Evolutionary conservation across 2,797 vertebrate genomes (phyloP), one percentile per base, ranked within the genome.

Genomic region (Knipowitschia caucasica): DNA sequence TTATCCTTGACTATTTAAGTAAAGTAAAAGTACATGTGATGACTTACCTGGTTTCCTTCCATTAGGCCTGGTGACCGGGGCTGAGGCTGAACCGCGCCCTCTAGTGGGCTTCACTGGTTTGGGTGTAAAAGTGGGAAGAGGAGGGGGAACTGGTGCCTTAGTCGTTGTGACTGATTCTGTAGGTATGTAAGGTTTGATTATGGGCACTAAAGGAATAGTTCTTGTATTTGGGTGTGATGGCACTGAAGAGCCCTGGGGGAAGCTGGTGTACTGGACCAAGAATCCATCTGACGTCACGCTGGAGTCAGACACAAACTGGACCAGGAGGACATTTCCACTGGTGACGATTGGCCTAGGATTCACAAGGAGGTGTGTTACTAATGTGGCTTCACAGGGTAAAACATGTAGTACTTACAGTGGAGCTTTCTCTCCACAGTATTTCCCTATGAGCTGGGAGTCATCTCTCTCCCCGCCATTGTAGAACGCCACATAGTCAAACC

Each of bases 261-360:
- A 1, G 49, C 78, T 90, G 55, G 62, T 86, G 31, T 95, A 95
- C 17, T 71, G 61, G 14, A 91, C 93, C 0, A 92, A 73, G 75
- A 96, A 96, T 34, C 94, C 94, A 2, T 95, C 94, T 0, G 88
- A 92, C 0, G 92, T 93, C 64, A 95, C 91, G 1, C 94, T 96
- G 62, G 91, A 91, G 73, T 96, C 94, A 0, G 94, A 96, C 47
- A 95, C 93, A 17, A 96, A 96, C 78, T 95, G 94, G n/a, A 96
- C 91, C 64, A 94, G 84, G 5, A 96, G 82, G 46, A 92, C 90
- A 0, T 92, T 94, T 7, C 90, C 76, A 6, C 64, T 88, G 0
- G 89, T 91, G 9, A 88, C 71, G 30, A 96, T 79, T 3, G 87
- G 70, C 64, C 91, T 92, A 43, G 73, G 86, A 67, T 5, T 5